Evolutionary conservation across 2,113 vertebrate species (phyloP).

Genomic region (Spermophilus dauricus): DNA sequence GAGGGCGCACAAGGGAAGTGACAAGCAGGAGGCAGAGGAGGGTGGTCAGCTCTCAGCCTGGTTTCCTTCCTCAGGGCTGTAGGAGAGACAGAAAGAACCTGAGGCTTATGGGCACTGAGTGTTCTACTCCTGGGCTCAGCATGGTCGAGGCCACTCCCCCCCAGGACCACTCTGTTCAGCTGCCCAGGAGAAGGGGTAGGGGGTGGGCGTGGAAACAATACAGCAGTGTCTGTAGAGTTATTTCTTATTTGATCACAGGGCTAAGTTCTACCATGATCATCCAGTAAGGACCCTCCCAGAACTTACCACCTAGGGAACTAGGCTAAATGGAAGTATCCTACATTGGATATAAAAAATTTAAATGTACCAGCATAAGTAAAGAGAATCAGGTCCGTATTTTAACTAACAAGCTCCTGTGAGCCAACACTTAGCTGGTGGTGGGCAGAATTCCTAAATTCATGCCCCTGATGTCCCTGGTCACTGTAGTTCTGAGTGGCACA

Average conservation of each 20-base stretch:
- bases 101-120: rapidly evolving
- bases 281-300: neutral
- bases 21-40: too few species aligned
- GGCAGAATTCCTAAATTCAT: neutral
- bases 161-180: neutral
- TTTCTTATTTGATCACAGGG: neutral
- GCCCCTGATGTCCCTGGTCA: neutral
- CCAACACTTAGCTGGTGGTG: neutral
- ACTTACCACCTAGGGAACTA: too few species aligned
- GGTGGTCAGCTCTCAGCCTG: too few species aligned
- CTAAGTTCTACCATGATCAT: neutral
- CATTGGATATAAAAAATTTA: neutral
- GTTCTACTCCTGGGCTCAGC: neutral
- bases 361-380: neutral
- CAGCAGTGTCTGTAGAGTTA: neutral
- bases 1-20: too few species aligned
- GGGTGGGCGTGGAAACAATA: neutral
- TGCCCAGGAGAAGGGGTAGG: neutral
- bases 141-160: neutral
- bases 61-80: too few species aligned
- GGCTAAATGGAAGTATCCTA: neutral
- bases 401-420: neutral
- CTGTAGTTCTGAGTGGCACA: too few species aligned
- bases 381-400: neutral
- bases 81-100: neutral